Base-by-base conservation (phyloP, 1,140 invertebrate species). In the Luehdorfia chinensis region DNA sequence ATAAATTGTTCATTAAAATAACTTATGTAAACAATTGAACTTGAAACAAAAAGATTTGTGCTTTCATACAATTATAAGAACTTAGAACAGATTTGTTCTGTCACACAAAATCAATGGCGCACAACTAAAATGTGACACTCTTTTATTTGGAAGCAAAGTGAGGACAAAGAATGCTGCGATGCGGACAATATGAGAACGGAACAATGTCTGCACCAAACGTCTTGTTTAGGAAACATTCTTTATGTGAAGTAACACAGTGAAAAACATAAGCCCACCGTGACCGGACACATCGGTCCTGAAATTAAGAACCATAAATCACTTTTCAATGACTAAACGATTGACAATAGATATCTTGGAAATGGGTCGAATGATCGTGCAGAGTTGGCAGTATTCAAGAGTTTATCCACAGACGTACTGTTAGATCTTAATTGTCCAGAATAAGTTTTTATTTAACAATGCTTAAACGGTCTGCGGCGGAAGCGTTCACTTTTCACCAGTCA, bases 171-270 rank as follows among this genome's bases (percentile, higher is more conserved):
- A 25, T 50, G 2, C 1, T 44, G 12, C 9, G 7, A 23, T 25
- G 34, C 18, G 11, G 11, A 50, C 44, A 50, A 37, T 41, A 28
- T 11, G 44, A 32, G 4, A 46, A 31, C 39, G 19, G 47, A 47
- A 75, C 67, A 69, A 68, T 67, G 50, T 49, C 34, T 36, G 59
- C 61, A 50, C 50, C 30, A 66, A 64, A 75, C 62, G 59, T 75
- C 67, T 76, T 79, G 71, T 76, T 79, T 76, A 75, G 54, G 57
- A 75, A 74, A 75, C 69, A 79, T 16, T 50, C 47, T 59, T 59
- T 74, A 60, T 60, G 47, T 43, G 15, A 41, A 54, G 63, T 64
- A 66, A 67, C 59, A 31, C 13, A 61, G 46, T 61, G 58, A 66
- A 71, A 60, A 59, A 55, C 52, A 48, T 55, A 9, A 65, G 70